A percentile compares a stretch with the other conserved stretches of the same genome.
Conservation (phyloP, 1,140 invertebrate species). For the Dolichoris vasculosae region DNA sequence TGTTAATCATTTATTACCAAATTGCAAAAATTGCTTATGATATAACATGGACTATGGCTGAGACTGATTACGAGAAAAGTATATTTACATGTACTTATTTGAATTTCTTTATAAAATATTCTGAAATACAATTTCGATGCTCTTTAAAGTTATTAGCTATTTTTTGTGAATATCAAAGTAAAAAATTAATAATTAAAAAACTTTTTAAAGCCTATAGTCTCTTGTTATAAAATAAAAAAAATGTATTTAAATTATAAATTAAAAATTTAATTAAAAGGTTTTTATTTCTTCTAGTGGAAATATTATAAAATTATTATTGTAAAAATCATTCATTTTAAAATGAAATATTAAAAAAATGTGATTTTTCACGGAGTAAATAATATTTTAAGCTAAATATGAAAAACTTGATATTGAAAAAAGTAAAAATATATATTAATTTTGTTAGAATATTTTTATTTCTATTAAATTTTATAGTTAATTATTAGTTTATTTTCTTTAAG, state of each 20-base stretch:
- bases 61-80: slow-evolving; percentile 31
- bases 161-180: not conserved
- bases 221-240: not conserved
- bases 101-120: slow-evolving; percentile 22
- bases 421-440: not conserved
- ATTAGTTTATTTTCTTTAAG: not conserved
- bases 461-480: not conserved
- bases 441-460: not conserved
- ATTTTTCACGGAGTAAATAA: not conserved
- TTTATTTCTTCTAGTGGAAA: slow-evolving; percentile 28
- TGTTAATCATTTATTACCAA: not conserved
- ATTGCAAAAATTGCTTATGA: not conserved
- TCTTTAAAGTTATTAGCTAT: not conserved
- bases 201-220: not conserved
- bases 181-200: not conserved
- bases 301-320: slow-evolving; percentile 8
- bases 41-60: slow-evolving; percentile 25
- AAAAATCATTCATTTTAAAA: not conserved
- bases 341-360: not conserved
- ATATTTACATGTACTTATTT: slow-evolving; percentile 33
- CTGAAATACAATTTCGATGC: slow-evolving; percentile 18
- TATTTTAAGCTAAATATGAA: not conserved
- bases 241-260: not conserved
- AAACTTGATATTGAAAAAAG: not conserved
- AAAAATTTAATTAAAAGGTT: not conserved